Base-by-base conservation (phyloP, 1,140 invertebrate genomes). In the Augochlora pura region DNA sequence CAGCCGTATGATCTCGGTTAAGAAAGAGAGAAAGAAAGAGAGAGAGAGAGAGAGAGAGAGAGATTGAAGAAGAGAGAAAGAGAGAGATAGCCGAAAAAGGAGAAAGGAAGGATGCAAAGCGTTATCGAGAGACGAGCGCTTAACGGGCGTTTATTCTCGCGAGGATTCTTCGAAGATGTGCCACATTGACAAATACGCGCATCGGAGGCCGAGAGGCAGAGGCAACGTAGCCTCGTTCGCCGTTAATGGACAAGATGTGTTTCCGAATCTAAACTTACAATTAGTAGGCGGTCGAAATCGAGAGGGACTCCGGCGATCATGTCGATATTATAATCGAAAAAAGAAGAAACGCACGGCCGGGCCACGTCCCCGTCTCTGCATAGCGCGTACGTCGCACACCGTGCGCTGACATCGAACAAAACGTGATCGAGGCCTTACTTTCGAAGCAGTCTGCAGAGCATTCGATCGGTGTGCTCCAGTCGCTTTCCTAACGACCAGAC, bases 361-460 rank as follows among this genome's bases (percentile, higher is more conserved):
- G 23, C 57, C 66, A 63, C 57, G 77, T 78, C 80, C 74, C 80
- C 57, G 77, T 78, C 80, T 78, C 80, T 79, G 73, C 73, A 64
- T 67, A 25, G 59, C 63, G 59, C 63, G 73, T 62, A 18, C 49
- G 49, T 0, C 42, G 42, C 8, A 46, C 73, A 39, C 64, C 32
- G 3, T 68, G 72, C 81, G 63, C n/a, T 66, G 74, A 59, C 68
- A 62, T 82, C 84, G 83, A 52, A 76, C 78, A 73, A 79, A 83
- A 90, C 88, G 88, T 90, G 88, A 90, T 90, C 86, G 88, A 90
- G 88, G 88, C 84, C 88, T 90, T 85, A 90, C 88, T 90, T 90
- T 90, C 88, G 84, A 90, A 87, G 86, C 72, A 76, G 69, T 27
- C 80, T 65, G 67, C 80, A 69, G 27, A 71, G 68, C 54, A 32